phyloP scores from a whole-genome alignment of 2,113 vertebrate species.

The Psilopogon haemacephalus region DNA sequence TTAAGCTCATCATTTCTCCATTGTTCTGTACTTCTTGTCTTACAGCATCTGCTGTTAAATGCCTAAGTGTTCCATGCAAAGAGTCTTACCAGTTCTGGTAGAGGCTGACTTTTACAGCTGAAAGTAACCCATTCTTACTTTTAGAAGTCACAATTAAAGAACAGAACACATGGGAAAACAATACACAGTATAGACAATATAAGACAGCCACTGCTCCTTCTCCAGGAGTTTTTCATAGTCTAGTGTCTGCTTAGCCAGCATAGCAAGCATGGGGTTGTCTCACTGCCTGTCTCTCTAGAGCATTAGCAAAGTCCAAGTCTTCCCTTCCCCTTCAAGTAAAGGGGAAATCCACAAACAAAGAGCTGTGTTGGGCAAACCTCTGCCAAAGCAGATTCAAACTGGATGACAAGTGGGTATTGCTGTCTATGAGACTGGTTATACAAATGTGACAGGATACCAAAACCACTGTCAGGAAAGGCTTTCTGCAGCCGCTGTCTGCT shows the following conservation, averaged over 20 bases:
- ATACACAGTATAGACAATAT: not conserved
- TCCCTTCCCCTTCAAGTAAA: not conserved
- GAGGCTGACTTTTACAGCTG: not conserved
- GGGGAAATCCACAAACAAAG: not conserved
- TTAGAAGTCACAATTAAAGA: not conserved
- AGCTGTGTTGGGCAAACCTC: not conserved
- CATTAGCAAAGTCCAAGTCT: fast-evolving
- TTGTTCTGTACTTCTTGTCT: too few species aligned
- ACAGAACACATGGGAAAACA: not conserved
- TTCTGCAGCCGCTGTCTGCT: not conserved
- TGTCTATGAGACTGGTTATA: not conserved
- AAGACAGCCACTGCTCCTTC: not conserved
- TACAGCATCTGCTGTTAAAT: too few species aligned
- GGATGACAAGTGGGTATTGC: too few species aligned
- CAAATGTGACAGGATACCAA: not conserved
- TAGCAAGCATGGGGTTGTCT: not conserved
- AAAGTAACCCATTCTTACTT: not conserved
- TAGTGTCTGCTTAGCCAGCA: not conserved
- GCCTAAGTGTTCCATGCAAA: not conserved
- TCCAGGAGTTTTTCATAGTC: not conserved
- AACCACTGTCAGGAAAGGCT: not conserved
- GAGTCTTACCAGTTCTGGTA: not conserved
- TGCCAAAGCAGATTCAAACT: not conserved
- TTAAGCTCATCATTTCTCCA: too few species aligned
- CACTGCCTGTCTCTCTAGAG: not conserved